phyloP scores from a whole-genome alignment of 2,888 invertebrate genomes.

The Lepetodrilus schrolli region DNA sequence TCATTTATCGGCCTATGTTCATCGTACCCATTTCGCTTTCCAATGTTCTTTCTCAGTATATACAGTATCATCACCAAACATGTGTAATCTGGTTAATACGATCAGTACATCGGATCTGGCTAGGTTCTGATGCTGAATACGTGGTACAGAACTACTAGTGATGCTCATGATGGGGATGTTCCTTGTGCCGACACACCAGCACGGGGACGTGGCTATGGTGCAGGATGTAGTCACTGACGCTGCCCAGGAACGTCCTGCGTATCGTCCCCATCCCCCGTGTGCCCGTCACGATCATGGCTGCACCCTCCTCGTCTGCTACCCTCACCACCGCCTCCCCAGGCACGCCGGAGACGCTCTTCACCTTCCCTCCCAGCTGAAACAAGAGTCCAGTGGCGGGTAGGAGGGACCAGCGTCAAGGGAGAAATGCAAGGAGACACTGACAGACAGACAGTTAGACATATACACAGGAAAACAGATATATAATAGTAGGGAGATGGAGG shows the following conservation, averaged over 20 bases:
- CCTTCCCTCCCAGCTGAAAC: constrained; percentile 56
- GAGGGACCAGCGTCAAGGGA: background rate
- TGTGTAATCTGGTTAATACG: too few species aligned
- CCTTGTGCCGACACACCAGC: constrained; percentile 4
- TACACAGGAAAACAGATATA: background rate
- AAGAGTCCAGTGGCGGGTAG: background rate
- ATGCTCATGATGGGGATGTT: background rate
- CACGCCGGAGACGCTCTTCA: constrained; percentile 54
- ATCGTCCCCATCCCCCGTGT: constrained; percentile 56
- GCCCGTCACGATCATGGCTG: constrained; percentile 51
- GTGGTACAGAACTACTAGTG: too few species aligned
- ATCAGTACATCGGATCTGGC: too few species aligned
- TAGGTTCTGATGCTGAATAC: too few species aligned
- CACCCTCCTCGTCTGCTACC: constrained; percentile 52
- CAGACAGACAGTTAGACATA: constrained; percentile 32
- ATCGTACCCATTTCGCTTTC: too few species aligned
- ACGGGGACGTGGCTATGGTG: constrained; percentile 57
- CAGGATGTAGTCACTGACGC: constrained; percentile 57
- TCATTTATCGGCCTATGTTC: too few species aligned
- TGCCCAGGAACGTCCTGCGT: constrained; percentile 56
- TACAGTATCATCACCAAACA: too few species aligned
- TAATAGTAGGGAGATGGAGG: too few species aligned
- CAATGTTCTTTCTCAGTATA: too few species aligned
- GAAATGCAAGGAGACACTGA: background rate
- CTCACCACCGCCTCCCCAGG: constrained; percentile 54